Percentiles rank a stretch among this genome's conserved stretches.
These are phyloP conservation scores for Oreochromis spilurus DNA, from an alignment of 2,113 vertebrate genomes.

Conservation along the genomic window DNA sequence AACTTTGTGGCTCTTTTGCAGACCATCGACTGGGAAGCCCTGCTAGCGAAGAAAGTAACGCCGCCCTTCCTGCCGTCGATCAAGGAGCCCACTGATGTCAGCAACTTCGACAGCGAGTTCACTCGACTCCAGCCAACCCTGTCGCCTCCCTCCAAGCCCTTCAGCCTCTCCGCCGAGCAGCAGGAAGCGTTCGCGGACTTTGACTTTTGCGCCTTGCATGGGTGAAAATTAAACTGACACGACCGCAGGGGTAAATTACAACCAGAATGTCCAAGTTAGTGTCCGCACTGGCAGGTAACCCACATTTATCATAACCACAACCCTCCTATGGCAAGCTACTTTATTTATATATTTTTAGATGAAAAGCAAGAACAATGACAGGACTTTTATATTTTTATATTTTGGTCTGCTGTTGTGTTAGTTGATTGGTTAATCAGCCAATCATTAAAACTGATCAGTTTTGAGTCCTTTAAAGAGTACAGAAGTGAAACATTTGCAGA, in stretches of 20 bases:
- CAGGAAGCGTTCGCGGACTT: constrained; percentile 84
- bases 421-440: neutral
- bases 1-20: constrained; percentile 34
- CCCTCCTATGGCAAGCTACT: neutral
- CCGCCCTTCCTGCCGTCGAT: constrained; percentile 83
- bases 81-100: constrained; percentile 74
- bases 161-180: constrained; percentile 70
- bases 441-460: neutral
- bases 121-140: constrained; percentile 80
- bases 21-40: constrained; percentile 84
- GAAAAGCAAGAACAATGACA: neutral
- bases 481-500: neutral
- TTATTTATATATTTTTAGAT: neutral
- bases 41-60: constrained; percentile 76
- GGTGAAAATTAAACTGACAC: neutral
- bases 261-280: neutral
- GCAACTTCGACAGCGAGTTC: constrained; percentile 90
- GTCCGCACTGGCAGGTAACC: neutral
- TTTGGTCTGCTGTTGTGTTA: neutral
- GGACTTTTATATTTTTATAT: neutral
- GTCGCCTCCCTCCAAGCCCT: constrained; percentile 74
- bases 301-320: neutral
- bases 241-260: neutral
- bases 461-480: neutral
- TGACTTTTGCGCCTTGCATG: constrained; percentile 82